Evolutionary conservation across 2,797 vertebrate species (phyloP).

Genomic region (Acrossocheilus wenchowensis): DNA sequence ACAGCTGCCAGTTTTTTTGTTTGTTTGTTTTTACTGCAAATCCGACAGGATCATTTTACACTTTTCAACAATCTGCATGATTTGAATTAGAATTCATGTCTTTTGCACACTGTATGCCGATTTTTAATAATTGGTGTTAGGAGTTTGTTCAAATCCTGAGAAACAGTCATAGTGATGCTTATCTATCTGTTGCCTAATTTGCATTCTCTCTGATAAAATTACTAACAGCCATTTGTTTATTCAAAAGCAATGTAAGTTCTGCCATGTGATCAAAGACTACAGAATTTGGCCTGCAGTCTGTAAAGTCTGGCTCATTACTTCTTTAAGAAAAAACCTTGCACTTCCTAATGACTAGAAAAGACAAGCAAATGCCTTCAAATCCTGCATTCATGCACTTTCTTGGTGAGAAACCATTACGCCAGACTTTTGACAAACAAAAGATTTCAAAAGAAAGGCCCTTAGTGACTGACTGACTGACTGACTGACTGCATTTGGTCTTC

Average conservation of each 20-base stretch:
- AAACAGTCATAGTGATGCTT: neutral
- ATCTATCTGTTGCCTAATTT: neutral
- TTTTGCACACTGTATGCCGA: too few relatives aligned
- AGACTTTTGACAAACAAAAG: conserved; percentile 71
- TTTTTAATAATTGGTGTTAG: neutral
- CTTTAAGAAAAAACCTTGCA: neutral
- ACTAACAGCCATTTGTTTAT: conserved; percentile 4
- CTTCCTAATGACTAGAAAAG: conserved; percentile 32
- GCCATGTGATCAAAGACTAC: neutral
- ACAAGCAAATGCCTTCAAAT: conserved; percentile 16
- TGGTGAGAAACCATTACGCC: conserved; percentile 71
- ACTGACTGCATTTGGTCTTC: conserved; percentile 28
- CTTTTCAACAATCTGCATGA: neutral
- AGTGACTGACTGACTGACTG: conserved; percentile 46
- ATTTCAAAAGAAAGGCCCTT: conserved; percentile 46
- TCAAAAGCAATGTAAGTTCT: conserved; percentile 12
- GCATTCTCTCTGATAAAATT: neutral
- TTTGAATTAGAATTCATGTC: neutral
- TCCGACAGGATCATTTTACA: neutral
- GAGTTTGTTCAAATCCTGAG: neutral
- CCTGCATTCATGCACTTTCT: conserved; percentile 70
- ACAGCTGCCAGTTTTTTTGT: too few relatives aligned
- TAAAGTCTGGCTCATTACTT: conserved; percentile 26
- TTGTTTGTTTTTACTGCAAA: neutral
- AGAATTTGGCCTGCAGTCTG: conserved; percentile 18